Base-by-base conservation (phyloP, 1,140 invertebrate genomes). In the Drosophila pandora region DNA sequence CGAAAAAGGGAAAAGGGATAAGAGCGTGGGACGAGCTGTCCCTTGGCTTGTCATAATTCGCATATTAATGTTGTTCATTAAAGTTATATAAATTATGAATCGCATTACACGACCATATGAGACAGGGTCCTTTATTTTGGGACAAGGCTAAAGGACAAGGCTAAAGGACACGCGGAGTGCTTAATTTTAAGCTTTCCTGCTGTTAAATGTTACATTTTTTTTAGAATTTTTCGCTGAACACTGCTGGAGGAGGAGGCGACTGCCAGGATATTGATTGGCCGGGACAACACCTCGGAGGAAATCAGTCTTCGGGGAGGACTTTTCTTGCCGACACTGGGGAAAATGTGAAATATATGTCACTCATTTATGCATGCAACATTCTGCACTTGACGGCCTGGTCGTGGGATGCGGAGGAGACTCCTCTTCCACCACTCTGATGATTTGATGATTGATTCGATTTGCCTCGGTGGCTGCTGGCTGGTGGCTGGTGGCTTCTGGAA, bases 41-140 rank as follows among this genome's bases (percentile, higher is more conserved):
- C 57, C 59, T 43, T 50, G 69, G 58, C 52, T 74, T 76, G 81
- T 74, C 82, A 77, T 74, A 84, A 76, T 85, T 77, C 63, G 81
- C 83, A 88, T 87, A 88, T 88, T 88, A 83, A 88, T 87, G 82
- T 61, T 88, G 70, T 87, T 87, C 83, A 88, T 87, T 87, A 87
- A 87, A 88, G 75, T 87, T 78, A 72, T 83, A 88, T 87, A 88
- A 87, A 88, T 87, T 83, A 87, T 87, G 73, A 88, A 82, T 88
- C 83, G 70, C 68, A 68, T 76, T 55, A 83, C 76, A 79, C 48
- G 76, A 60, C 53, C 68, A 69, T 57, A 78, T 79, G 62, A 79
- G 45, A 22, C 43, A 58, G 48, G 68, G 61, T 61, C 69, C 45
- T 47, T 41, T 47, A 32, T 12, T 39, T 25, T 2, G 21, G 12